Evolutionary conservation across 2,113 vertebrate genomes (phyloP).

Genomic region (Edolisoma coerulescens): DNA sequence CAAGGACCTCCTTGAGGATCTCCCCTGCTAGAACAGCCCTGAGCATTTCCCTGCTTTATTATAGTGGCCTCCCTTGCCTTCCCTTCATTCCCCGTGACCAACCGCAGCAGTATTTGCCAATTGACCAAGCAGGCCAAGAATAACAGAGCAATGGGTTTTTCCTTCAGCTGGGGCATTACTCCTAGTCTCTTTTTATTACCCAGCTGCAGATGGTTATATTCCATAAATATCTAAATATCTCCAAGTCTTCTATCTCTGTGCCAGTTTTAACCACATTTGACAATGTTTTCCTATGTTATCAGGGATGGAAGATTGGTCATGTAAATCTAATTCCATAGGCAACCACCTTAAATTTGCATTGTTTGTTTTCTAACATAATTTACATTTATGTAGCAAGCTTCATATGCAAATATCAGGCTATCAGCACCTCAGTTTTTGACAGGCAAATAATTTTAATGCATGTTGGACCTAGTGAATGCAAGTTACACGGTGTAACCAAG

Average conservation of each 20-base stretch:
- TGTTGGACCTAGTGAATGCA: neutral
- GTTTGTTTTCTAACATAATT: constrained; percentile 3
- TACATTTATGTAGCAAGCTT: neutral
- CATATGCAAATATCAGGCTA: neutral
- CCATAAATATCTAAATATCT: neutral
- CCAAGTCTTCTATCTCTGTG: neutral
- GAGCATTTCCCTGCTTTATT: neutral
- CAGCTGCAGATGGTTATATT: neutral
- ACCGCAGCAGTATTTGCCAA: neutral
- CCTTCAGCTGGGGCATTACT: neutral
- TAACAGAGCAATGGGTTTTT: neutral
- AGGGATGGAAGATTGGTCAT: neutral
- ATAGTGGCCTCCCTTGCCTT: neutral
- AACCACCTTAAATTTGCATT: neutral
- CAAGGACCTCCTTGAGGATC: neutral
- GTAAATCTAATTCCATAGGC: neutral
- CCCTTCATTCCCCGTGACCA: neutral
- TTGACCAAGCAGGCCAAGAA: neutral
- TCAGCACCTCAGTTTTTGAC: neutral
- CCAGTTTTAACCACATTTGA: neutral
- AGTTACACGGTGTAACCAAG: neutral
- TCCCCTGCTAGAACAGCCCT: neutral
- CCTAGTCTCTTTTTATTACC: neutral
- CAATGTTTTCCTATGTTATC: neutral
- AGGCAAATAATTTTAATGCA: neutral